These are phyloP conservation scores for Trichopoda pennipes DNA, from an alignment of 2,888 invertebrate species.

Conservation along the genomic window DNA sequence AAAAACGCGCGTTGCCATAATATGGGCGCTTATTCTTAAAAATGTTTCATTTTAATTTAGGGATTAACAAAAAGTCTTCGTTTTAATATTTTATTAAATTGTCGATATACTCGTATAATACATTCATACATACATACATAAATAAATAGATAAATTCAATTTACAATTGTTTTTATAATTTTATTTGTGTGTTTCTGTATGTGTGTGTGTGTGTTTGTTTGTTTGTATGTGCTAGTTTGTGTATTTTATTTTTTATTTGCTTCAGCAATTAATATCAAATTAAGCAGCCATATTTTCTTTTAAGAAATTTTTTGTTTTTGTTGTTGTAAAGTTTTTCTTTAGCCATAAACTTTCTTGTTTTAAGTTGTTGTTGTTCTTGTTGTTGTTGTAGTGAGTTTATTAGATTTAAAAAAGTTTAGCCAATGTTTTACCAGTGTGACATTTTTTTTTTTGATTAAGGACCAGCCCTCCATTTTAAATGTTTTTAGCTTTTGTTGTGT, in stretches of 20 bases:
- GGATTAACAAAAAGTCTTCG: background rate
- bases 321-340: conserved; percentile 17
- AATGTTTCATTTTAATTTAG: background rate
- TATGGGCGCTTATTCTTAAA: background rate
- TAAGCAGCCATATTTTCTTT: conserved; percentile 66
- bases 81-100: conserved; percentile 14
- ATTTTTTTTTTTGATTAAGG: conserved; percentile 32
- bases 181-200: conserved; percentile 12
- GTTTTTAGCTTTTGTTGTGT: conserved; percentile 42
- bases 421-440: conserved; percentile 12
- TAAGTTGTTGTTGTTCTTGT: too few species aligned
- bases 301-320: conserved; percentile 24
- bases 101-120: conserved; percentile 46
- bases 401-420: conserved; percentile 37
- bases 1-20: too few species aligned
- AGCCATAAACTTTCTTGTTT: conserved; percentile 2
- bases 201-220: conserved; percentile 21
- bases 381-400: conserved; percentile 3
- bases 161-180: conserved; percentile 66
- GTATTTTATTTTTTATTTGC: conserved; percentile 61
- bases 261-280: conserved; percentile 69
- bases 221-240: conserved; percentile 21
- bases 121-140: conserved; percentile 61
- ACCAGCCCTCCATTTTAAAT: conserved; percentile 42
- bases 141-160: conserved; percentile 68